Evolutionary conservation across 2,888 invertebrate species (phyloP), one percentile per base, ranked within the genome.

Genomic region (Caenorhabditis sp.): DNA sequence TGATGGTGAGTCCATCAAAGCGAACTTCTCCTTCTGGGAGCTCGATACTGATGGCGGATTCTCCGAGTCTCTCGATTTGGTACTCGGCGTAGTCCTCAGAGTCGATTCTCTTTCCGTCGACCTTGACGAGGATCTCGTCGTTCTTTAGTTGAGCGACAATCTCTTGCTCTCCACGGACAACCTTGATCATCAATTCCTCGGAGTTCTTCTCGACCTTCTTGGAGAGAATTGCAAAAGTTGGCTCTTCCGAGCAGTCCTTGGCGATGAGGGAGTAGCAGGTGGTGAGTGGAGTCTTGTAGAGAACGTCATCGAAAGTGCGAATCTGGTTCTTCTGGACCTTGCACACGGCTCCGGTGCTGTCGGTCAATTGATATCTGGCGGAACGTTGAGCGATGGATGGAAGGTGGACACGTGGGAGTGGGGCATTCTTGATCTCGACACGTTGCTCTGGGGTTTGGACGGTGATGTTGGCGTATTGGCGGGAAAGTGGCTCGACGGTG

Each of bases 231-330:
- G 92, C 93, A 85, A 93, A 91, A 70, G 90, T 89, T 76, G 91
- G 88, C 80, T 87, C 73, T 22, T 90, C 87, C 19, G 92, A 92
- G 88, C 93, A 93, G 87, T 93, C 93, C 89, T 93, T 93, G 86
- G 92, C 92, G 75, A 93, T 80, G 26, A 93, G 90, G 72, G 92
- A 91, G 87, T 91, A 92, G 90, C 93, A 93, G 66, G 83, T 87
- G 73, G 90, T 88, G 58, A 91, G 77, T 51, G 91, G 89, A 41
- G 89, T 89, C 44, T 88, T 86, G 87, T 87, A 90, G 76, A 75
- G 72, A 51, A 90, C 86, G 41, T 88, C 87, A 74, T 92, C 92
- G 88, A 92, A 92, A 61, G 92, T 92, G 72, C 80, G 66, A 70
- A 92, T 80, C 51, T 82, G 75, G 58, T 86, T 77, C 41, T 59